A percentile compares a stretch with the other conserved stretches of the same genome.
These are phyloP conservation scores for Leguminivora glycinivorella DNA, from an alignment of 1,140 invertebrate genomes.

Conservation along the genomic window DNA sequence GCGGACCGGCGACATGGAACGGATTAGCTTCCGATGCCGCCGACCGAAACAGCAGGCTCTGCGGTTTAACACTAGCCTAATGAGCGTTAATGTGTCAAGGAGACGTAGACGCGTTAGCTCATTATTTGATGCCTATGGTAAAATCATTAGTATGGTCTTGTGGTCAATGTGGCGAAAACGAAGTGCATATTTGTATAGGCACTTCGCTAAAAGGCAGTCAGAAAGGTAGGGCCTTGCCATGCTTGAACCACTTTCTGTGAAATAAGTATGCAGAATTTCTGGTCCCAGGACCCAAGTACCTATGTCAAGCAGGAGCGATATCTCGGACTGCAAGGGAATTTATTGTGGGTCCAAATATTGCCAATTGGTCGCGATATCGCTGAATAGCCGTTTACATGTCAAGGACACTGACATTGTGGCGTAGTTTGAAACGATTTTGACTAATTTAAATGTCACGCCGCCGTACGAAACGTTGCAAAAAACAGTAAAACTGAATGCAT, in stretches of 20 bases:
- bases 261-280: too few species aligned
- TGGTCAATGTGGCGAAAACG: too few species aligned
- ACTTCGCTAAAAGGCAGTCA: too few species aligned
- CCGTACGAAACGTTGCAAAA: neutral
- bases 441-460: constrained; percentile 5
- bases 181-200: too few species aligned
- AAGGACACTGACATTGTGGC: constrained; percentile 16
- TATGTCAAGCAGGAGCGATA: too few species aligned
- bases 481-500: neutral
- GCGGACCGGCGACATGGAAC: constrained; percentile 30
- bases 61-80: constrained; percentile 9
- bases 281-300: too few species aligned
- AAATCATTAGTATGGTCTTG: neutral
- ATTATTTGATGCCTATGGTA: neutral
- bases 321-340: neutral
- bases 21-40: constrained; percentile 10
- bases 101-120: neutral
- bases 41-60: constrained; percentile 9
- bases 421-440: neutral
- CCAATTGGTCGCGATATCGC: neutral
- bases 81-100: constrained; percentile 14
- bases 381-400: constrained; percentile 6
- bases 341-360: neutral
- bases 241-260: too few species aligned
- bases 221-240: too few species aligned